These are phyloP conservation scores for Lepetodrilus schrolli DNA, from an alignment of 2,888 invertebrate species.

Conservation along the genomic window DNA sequence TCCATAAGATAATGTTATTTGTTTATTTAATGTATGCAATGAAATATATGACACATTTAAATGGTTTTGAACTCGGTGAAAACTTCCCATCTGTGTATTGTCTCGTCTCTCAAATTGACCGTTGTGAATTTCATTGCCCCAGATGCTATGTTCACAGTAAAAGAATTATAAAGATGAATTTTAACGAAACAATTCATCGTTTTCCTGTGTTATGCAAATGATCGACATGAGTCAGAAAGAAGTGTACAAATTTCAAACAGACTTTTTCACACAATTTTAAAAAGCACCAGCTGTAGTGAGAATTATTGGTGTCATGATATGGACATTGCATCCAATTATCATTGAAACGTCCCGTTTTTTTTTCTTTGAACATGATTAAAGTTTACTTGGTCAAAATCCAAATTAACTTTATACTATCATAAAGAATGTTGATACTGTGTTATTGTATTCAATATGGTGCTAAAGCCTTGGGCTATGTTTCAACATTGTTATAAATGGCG, in stretches of 20 bases:
- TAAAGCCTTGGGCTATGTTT: neutral
- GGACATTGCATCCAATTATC: neutral
- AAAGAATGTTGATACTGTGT: slow-evolving; percentile 7
- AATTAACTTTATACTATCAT: slow-evolving; percentile 7
- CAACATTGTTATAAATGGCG: neutral
- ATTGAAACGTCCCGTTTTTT: neutral
- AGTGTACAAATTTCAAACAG: neutral
- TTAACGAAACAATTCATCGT: neutral
- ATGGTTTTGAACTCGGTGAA: neutral
- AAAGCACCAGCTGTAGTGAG: neutral
- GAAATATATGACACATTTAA: neutral
- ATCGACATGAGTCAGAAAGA: neutral
- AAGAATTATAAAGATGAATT: neutral
- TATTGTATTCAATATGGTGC: neutral
- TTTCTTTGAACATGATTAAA: slow-evolving; percentile 16
- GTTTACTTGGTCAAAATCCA: slow-evolving; percentile 7
- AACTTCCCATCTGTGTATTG: neutral
- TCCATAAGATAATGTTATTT: too few relatives aligned
- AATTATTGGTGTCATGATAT: neutral
- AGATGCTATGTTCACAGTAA: neutral
- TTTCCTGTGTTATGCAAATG: neutral
- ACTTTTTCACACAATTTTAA: neutral
- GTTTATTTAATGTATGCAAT: neutral
- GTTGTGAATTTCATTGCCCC: neutral
- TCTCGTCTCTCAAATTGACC: neutral